Evolutionary conservation across 2,797 vertebrate species (phyloP).

Genomic region (Ptychobarbus kaznakovi): DNA sequence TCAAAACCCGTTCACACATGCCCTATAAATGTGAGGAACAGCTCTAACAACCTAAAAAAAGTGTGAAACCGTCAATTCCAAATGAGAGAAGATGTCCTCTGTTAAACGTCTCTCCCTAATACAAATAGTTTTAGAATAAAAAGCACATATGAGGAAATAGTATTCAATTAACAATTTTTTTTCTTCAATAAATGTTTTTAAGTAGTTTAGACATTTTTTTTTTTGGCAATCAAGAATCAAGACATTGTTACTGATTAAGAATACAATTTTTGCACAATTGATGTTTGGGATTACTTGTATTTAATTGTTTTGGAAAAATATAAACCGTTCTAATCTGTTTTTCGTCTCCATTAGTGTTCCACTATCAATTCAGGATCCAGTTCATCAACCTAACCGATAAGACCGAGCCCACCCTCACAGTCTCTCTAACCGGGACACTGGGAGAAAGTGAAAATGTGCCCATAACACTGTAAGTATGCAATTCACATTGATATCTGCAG

Average conservation of each 20-base stretch:
- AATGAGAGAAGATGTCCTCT: background rate
- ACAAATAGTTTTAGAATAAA: background rate
- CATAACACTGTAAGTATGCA: constrained; percentile 85
- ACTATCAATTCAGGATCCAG: constrained; percentile 93
- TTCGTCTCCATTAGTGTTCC: constrained; percentile 80
- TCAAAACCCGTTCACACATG: constrained; percentile 84
- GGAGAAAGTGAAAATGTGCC: constrained; percentile 81
- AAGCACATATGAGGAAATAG: background rate
- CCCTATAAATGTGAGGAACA: constrained; percentile 88
- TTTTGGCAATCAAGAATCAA: background rate
- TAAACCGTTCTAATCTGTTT: background rate
- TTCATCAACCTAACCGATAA: constrained; percentile 81
- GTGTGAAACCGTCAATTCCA: background rate
- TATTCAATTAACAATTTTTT: background rate
- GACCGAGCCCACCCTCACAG: constrained; percentile 79
- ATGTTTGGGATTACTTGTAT: background rate
- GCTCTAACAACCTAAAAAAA: background rate
- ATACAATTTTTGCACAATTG: background rate
- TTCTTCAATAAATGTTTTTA: background rate
- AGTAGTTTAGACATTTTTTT: background rate
- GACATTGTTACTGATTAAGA: background rate
- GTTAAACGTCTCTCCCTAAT: background rate
- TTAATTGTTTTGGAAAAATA: background rate
- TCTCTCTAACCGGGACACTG: constrained; percentile 85
- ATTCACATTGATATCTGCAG: background rate